Evolutionary conservation across 1,140 invertebrate species (phyloP), one percentile per base, ranked within the genome.

Genomic region (Nixonia krombeini): DNA sequence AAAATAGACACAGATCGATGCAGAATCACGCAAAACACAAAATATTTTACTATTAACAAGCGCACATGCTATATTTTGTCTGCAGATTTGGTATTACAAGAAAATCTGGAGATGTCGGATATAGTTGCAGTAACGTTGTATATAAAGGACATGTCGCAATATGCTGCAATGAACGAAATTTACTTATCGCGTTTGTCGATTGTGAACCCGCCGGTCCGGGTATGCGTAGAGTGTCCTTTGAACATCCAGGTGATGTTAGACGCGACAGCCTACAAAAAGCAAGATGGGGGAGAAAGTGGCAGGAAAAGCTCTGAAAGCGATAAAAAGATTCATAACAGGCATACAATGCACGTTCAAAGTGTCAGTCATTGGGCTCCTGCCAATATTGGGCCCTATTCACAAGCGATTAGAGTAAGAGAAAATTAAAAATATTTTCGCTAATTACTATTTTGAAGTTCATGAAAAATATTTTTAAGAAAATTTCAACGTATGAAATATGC

Each of bases 311-410:
- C 73, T 31, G 82, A 69, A 47, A 79, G 79, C 63, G 82, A 81
- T 67, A 79, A 74, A 16, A 75, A 77, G 65, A 46, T 70, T 40
- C 78, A 76, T 46, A 82, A 87, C 47, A 88, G 90, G 69, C 87
- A 90, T 33, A 93, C 91, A 6, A 93, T 97, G 92, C 95, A 97
- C 83, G 95, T 97, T 17, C 96, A 97, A 83, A 92, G 94, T 41
- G 91, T 97, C 53, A 97, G 95, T 15, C 94, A 97, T 85, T 98
- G 96, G 96, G 95, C 96, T 2, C 95, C 96, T 3, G 94, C 95
- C 31, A 97, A 96, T 78, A 97, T 98, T 69, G 96, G 96, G 9
- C 96, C 96, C 21, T 98, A 97, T 81, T 97, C 95, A 78, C 96
- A 98, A 87, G 93, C 93, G 16, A 88, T 94, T 53, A 90, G 90